phyloP scores from a whole-genome alignment of 2,888 invertebrate species.

The Mamestra brassicae region DNA sequence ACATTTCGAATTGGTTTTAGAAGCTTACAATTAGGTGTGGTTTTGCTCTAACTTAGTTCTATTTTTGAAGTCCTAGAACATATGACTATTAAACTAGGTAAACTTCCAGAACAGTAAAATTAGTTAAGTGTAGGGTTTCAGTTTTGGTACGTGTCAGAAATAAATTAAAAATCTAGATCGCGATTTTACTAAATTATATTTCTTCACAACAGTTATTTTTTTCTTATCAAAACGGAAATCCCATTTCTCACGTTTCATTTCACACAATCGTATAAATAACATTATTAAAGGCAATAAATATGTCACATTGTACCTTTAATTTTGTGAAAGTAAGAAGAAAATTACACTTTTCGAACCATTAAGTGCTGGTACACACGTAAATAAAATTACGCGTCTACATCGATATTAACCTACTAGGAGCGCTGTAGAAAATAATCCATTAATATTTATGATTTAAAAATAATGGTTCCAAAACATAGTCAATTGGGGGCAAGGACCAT shows the following conservation, averaged over 20 bases:
- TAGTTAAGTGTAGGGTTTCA: neutral
- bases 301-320: slow-evolving; percentile 46
- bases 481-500: neutral
- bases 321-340: slow-evolving; percentile 34
- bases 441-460: neutral
- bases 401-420: slow-evolving; percentile 14
- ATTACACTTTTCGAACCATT: slow-evolving; percentile 45
- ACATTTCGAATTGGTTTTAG: neutral
- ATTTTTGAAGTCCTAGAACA: neutral
- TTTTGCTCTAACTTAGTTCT: no score
- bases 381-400: slow-evolving; percentile 39
- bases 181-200: neutral
- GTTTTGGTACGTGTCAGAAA: neutral
- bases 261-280: slow-evolving; percentile 45
- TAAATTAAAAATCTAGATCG: neutral
- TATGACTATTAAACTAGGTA: no score
- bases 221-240: slow-evolving; percentile 14
- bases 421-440: neutral
- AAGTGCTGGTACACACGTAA: slow-evolving; percentile 41
- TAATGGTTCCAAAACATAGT: neutral
- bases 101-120: no score
- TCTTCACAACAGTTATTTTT: neutral
- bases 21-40: neutral
- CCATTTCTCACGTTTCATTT: slow-evolving; percentile 29
- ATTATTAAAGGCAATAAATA: slow-evolving; percentile 43